Conservation (phyloP, 2,888 invertebrate species). For the Sialis fuliginosa region DNA sequence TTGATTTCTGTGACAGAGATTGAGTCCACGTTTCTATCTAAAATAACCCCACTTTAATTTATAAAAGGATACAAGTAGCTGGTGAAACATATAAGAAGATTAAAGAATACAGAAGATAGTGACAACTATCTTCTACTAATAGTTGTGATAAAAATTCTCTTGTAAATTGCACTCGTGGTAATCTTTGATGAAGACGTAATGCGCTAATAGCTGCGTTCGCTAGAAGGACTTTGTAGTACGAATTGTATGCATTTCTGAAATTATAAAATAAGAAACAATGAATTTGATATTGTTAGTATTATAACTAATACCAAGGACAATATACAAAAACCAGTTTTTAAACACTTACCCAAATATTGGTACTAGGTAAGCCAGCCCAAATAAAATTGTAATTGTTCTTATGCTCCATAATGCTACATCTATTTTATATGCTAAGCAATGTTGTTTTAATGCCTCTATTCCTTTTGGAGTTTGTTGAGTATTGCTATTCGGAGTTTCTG, state of each 20-base stretch:
- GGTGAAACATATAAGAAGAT: slow-evolving; percentile 87
- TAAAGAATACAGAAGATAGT: slow-evolving; percentile 88
- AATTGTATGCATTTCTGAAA: slow-evolving; percentile 54
- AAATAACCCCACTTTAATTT: slow-evolving; percentile 5
- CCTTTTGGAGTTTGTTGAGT: slow-evolving; percentile 26
- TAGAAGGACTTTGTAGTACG: slow-evolving; percentile 81
- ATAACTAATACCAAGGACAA: too few species aligned
- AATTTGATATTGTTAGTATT: too few species aligned
- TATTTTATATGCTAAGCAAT: slow-evolving; percentile 66
- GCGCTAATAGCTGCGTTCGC: slow-evolving; percentile 92
- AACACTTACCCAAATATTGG: slow-evolving; percentile 71
- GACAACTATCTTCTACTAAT: slow-evolving; percentile 83
- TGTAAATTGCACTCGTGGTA: slow-evolving; percentile 68
- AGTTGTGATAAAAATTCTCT: slow-evolving; percentile 67
- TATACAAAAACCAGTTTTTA: too few species aligned
- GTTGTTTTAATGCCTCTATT: slow-evolving; percentile 46
- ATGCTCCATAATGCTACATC: slow-evolving; percentile 79
- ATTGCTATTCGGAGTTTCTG: slow-evolving; percentile 9
- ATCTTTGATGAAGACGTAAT: slow-evolving; percentile 81
- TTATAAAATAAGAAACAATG: slow-evolving; percentile 11
- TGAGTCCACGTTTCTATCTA: too few species aligned
- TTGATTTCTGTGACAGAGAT: too few species aligned
- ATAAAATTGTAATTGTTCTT: slow-evolving; percentile 66
- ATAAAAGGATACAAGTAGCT: slow-evolving; percentile 74
- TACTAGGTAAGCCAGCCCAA: slow-evolving; percentile 67